Evolutionary conservation across 1,140 invertebrate genomes (phyloP).

Genomic region (Procambarus clarkii): DNA sequence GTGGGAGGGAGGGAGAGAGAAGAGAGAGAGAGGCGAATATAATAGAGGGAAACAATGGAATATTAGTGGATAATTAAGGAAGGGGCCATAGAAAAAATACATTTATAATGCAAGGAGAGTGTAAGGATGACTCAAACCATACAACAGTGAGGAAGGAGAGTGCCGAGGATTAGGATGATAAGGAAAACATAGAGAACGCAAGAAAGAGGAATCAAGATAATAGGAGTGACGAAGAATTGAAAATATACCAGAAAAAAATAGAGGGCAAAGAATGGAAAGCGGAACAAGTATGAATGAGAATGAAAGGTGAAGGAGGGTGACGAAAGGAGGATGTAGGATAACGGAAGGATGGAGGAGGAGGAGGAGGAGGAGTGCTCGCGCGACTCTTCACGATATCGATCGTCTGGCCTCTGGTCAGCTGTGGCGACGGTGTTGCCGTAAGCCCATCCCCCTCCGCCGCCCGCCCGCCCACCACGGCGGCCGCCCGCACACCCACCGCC

Average conservation of each 20-base stretch:
- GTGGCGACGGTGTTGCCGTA: constrained; percentile 5
- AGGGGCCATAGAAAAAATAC: neutral
- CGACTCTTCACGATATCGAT: neutral
- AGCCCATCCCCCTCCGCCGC: neutral
- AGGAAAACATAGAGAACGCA: neutral
- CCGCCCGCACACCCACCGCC: neutral
- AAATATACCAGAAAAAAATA: neutral
- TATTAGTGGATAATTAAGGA: neutral
- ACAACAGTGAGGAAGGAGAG: neutral
- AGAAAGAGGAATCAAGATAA: neutral
- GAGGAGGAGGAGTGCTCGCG: neutral
- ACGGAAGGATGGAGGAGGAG: neutral
- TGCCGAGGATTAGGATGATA: neutral
- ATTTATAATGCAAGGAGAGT: too few species aligned
- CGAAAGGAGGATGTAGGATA: neutral
- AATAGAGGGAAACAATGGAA: neutral
- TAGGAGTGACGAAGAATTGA: neutral
- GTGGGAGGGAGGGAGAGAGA: neutral
- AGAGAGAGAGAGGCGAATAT: neutral
- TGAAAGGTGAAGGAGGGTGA: neutral
- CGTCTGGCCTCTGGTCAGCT: neutral
- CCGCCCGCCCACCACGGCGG: neutral
- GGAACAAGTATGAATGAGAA: neutral
- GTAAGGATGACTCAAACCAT: neutral
- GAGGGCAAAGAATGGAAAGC: neutral